Conservation (phyloP, 2,113 vertebrate species). For the Campylomormyrus numenius region DNA sequence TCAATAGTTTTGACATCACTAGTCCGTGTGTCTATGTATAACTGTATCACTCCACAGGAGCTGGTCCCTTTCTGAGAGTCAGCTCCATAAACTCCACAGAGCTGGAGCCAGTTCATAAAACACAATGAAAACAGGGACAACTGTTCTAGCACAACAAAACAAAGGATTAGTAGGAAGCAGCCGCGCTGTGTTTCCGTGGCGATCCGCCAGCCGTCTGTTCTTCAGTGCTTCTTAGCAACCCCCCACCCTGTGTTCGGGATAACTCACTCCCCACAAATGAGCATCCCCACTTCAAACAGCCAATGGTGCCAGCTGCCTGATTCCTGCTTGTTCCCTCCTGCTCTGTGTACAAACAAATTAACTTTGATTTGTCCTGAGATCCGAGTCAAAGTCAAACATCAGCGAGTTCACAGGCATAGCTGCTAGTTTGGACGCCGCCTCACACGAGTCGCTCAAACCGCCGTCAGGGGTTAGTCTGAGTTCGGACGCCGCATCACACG, state of each 20-base stretch:
- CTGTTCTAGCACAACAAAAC: background rate
- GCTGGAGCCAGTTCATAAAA: background rate
- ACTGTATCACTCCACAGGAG: background rate
- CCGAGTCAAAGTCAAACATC: constrained; percentile 4
- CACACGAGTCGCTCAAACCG: background rate
- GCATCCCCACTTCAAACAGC: background rate
- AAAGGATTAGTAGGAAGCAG: background rate
- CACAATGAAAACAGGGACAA: background rate
- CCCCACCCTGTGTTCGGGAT: background rate
- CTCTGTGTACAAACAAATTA: constrained; percentile 42
- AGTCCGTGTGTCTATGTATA: background rate
- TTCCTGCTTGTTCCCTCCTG: background rate
- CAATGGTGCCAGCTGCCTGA: background rate
- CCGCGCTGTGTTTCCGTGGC: background rate
- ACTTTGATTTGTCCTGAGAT: constrained; percentile 29
- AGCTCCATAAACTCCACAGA: background rate
- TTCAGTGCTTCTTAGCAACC: background rate
- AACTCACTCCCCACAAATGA: background rate
- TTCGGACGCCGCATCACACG: background rate
- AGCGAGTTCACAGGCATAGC: background rate
- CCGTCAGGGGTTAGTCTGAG: background rate
- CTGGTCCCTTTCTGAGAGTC: background rate
- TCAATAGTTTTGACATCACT: background rate
- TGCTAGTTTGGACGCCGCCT: background rate
- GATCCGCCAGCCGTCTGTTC: background rate